phyloP scores from a whole-genome alignment of 2,888 invertebrate species.

The Dolichopus griseipennis region DNA sequence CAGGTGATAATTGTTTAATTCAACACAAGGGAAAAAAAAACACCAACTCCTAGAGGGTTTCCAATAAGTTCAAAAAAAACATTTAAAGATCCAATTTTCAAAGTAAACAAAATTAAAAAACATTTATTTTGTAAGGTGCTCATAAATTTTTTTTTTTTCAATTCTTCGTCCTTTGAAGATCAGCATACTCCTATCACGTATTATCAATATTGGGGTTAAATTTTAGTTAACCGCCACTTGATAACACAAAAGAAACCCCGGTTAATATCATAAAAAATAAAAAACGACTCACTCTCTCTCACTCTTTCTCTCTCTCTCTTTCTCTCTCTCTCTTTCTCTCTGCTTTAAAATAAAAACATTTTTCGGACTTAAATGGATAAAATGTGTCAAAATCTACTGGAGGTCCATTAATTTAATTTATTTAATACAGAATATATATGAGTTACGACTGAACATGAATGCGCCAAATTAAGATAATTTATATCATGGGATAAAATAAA shows the following conservation, averaged over 20 bases:
- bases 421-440: background rate
- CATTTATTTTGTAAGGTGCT: background rate
- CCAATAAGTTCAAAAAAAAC: background rate
- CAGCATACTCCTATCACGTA: too few relatives aligned
- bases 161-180: too few relatives aligned
- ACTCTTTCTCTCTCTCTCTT: too few relatives aligned
- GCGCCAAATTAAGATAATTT: background rate
- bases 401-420: background rate
- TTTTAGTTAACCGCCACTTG: too few relatives aligned
- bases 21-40: background rate
- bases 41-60: background rate
- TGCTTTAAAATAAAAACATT: background rate
- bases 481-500: background rate
- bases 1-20: conserved; percentile 3
- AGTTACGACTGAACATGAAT: conserved; percentile 1
- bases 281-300: too few relatives aligned
- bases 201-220: too few relatives aligned
- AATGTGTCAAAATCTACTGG: conserved; percentile 1
- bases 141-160: too few relatives aligned
- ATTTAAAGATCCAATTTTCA: background rate
- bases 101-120: background rate
- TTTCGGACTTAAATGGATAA: background rate
- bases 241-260: too few relatives aligned
- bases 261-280: too few relatives aligned
- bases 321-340: too few relatives aligned